Evolutionary conservation across 2,888 invertebrate species (phyloP).

Genomic region (Trachelus stipa): DNA sequence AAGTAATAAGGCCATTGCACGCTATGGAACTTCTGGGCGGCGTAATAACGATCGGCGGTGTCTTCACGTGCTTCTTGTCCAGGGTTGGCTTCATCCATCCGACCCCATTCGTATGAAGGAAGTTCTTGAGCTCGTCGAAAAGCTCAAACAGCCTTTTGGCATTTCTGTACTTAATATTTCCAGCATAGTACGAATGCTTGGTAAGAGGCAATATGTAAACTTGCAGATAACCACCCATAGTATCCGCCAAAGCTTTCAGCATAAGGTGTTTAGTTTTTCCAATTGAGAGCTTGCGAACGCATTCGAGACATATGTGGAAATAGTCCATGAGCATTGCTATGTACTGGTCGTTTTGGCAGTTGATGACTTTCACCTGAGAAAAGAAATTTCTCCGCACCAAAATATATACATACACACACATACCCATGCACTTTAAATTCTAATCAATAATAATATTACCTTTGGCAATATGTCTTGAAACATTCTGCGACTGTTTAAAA

Average conservation of each 20-base stretch:
- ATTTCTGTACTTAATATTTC: slow-evolving; percentile 70
- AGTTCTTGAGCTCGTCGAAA: slow-evolving; percentile 71
- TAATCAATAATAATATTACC: slow-evolving; percentile 31
- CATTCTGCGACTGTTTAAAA: slow-evolving; percentile 52
- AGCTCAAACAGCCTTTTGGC: slow-evolving; percentile 70
- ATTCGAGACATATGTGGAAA: slow-evolving; percentile 54
- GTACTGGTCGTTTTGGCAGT: slow-evolving; percentile 52
- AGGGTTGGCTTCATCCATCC: slow-evolving; percentile 69
- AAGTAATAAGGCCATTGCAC: slow-evolving; percentile 48
- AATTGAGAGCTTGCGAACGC: slow-evolving; percentile 48
- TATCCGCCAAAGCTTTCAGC: slow-evolving; percentile 67
- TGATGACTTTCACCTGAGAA: slow-evolving; percentile 46
- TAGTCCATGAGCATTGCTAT: slow-evolving; percentile 56
- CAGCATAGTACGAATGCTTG: slow-evolving; percentile 74
- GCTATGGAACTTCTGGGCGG: slow-evolving; percentile 42
- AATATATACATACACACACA: too few species aligned
- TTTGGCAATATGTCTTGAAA: slow-evolving; percentile 59
- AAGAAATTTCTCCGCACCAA: background rate
- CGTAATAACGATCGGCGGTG: slow-evolving; percentile 43
- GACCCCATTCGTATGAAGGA: slow-evolving; percentile 71
- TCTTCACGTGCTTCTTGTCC: slow-evolving; percentile 28
- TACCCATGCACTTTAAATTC: background rate
- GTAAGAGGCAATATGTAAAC: slow-evolving; percentile 72
- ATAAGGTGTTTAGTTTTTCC: slow-evolving; percentile 57
- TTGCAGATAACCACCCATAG: slow-evolving; percentile 73